phyloP scores from a whole-genome alignment of 2,888 invertebrate species.

The Catocala sponsa region DNA sequence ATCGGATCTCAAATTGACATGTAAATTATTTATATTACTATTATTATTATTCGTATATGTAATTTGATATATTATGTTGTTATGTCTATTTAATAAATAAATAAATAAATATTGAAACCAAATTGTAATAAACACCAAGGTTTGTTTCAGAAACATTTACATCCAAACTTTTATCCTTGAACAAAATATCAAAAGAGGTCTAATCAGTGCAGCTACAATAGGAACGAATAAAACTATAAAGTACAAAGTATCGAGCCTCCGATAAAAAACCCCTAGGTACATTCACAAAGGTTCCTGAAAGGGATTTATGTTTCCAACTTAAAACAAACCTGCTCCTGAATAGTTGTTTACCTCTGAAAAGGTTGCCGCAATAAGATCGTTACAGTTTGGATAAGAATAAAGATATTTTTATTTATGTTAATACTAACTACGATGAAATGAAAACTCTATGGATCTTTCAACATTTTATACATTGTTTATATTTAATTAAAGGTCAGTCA shows the following conservation, averaged over 20 bases:
- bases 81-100: too few species aligned
- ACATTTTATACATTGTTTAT: too few species aligned
- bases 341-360: conserved; percentile 53
- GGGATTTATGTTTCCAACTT: conserved; percentile 54
- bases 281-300: conserved; percentile 35
- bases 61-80: too few species aligned
- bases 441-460: too few species aligned
- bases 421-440: too few species aligned
- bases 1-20: too few species aligned
- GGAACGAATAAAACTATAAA: conserved; percentile 34
- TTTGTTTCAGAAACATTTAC: conserved; percentile 1
- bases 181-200: conserved; percentile 2
- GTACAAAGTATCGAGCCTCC: conserved; percentile 12
- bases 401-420: too few species aligned
- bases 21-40: too few species aligned
- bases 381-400: background rate
- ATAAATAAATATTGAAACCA: too few species aligned
- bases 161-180: background rate
- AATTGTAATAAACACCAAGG: too few species aligned
- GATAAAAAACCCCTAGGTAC: conserved; percentile 33
- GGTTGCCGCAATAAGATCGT: conserved; percentile 19
- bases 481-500: too few species aligned
- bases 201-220: conserved; percentile 4
- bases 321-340: conserved; percentile 47
- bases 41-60: too few species aligned